These are phyloP conservation scores for Pagetopsis macropterus DNA, from an alignment of 2,797 vertebrate species.

Conservation along the genomic window DNA sequence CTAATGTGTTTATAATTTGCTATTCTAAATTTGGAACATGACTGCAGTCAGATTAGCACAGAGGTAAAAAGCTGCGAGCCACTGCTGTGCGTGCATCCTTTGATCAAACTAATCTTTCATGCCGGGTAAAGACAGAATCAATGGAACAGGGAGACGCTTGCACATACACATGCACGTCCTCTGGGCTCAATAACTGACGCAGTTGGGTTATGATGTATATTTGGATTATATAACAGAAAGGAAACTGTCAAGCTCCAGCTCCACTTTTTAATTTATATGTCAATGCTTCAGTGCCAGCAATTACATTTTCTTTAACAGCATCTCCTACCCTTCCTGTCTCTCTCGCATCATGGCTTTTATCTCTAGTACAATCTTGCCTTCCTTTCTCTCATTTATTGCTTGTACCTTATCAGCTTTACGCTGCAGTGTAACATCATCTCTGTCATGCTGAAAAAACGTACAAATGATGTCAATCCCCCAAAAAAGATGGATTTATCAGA, in stretches of 20 bases:
- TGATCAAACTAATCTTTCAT: slow-evolving; percentile 21
- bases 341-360: slow-evolving; percentile 26
- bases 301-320: slow-evolving; percentile 48
- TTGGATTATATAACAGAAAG: slow-evolving; percentile 35
- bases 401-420: background rate
- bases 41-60: slow-evolving; percentile 32
- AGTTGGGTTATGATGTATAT: slow-evolving; percentile 38
- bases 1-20: slow-evolving; percentile 19
- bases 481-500: slow-evolving; percentile 21
- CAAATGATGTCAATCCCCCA: background rate
- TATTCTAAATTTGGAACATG: slow-evolving; percentile 12
- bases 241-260: slow-evolving; percentile 40
- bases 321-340: slow-evolving; percentile 12
- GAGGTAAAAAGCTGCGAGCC: slow-evolving; percentile 27
- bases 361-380: background rate
- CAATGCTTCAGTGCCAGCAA: slow-evolving; percentile 44
- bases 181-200: slow-evolving; percentile 39
- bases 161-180: background rate
- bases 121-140: slow-evolving; percentile 24
- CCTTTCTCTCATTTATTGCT: background rate
- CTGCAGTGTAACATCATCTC: background rate
- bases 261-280: slow-evolving; percentile 18
- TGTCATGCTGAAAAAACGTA: background rate
- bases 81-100: slow-evolving; percentile 28
- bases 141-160: slow-evolving; percentile 7